Base-by-base conservation (phyloP, 2,797 vertebrate species). In the Tragopan temminckii region DNA sequence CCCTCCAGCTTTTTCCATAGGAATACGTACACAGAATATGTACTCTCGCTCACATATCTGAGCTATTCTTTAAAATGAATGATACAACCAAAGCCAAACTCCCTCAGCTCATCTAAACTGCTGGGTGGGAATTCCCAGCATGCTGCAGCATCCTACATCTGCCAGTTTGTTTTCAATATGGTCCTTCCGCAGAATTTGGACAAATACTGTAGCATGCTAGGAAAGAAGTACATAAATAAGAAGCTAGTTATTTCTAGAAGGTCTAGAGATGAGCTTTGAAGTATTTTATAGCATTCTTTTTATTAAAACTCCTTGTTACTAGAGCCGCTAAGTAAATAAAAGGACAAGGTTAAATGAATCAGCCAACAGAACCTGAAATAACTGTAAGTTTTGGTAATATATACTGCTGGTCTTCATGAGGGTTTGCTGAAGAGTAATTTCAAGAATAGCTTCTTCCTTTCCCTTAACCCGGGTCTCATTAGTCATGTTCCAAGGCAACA, bases 401-500 rank as follows among this genome's bases (percentile, higher is more conserved):
- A 77, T 55, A 67, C 45, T 75, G 59, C 31, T 81, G 45, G 50
- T 92, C 59, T 94, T 95, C 38, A 76, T 79, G 40, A 72, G 85
- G 61, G n/a, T 69, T 94, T 16, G 6, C 68, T 90, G 70, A 88
- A 77, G 42, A 64, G 11, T 80, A 79, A 84, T 88, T 84, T 94
- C 58, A 87, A 78, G 86, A 88, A 61, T 25, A 83, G 78, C 57
- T 93, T 93, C 76, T 79, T 88, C 82, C 45, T 78, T 81, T 76
- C 83, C 70, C 50, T 93, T 58, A 83, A 81, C 87, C 81, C 62
- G 27, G 46, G 36, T 91, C 80, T 93, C 90, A 91, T 96, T 97
- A 96, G 85, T 95, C 90, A 93, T 92, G 85, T 93, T 96, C 80
- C 88, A 92, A 96, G 96, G 91, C 94, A 96, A 90, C 93, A 91